These are phyloP conservation scores for Venusia cambrica DNA, from an alignment of 2,888 invertebrate species.

Conservation along the genomic window DNA sequence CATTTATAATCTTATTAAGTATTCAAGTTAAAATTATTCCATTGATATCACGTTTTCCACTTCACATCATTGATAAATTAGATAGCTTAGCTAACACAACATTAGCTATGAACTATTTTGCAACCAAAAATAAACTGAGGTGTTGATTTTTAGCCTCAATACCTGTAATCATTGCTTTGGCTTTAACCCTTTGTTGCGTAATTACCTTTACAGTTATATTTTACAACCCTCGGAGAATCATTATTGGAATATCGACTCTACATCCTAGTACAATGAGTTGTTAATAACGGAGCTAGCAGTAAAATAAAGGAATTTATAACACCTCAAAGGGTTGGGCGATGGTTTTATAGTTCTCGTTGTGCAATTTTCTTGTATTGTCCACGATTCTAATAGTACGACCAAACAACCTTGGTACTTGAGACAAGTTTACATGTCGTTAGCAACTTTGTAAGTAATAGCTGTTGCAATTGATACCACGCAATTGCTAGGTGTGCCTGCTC, in stretches of 20 bases:
- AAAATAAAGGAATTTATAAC: constrained; percentile 66
- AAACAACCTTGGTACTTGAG: constrained; percentile 36
- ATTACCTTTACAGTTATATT: constrained; percentile 65
- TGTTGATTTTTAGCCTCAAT: constrained; percentile 47
- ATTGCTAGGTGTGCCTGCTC: constrained; percentile 2
- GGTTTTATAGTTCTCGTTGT: constrained; percentile 73
- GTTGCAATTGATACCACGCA: constrained; percentile 4
- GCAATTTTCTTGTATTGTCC: constrained; percentile 72
- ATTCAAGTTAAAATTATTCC: not conserved
- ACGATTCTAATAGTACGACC: constrained; percentile 4
- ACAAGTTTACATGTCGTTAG: constrained; percentile 5
- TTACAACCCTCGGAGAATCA: constrained; percentile 37
- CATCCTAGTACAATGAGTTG: constrained; percentile 26
- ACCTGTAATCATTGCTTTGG: constrained; percentile 67
- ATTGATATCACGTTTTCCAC: constrained; percentile 4
- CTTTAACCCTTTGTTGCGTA: constrained; percentile 57
- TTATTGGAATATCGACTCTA: constrained; percentile 28
- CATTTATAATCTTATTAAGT: constrained; percentile 3
- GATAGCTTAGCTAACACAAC: constrained; percentile 10
- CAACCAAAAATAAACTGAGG: constrained; percentile 54
- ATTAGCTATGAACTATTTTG: constrained; percentile 38
- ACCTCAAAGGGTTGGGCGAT: constrained; percentile 75
- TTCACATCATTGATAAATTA: constrained; percentile 9
- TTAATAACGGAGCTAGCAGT: constrained; percentile 30
- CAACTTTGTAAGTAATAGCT: constrained; percentile 13